Percentiles rank a stretch among this genome's conserved stretches.
Conservation (phyloP, 2,888 invertebrate species). For the Rosalia funebris region DNA sequence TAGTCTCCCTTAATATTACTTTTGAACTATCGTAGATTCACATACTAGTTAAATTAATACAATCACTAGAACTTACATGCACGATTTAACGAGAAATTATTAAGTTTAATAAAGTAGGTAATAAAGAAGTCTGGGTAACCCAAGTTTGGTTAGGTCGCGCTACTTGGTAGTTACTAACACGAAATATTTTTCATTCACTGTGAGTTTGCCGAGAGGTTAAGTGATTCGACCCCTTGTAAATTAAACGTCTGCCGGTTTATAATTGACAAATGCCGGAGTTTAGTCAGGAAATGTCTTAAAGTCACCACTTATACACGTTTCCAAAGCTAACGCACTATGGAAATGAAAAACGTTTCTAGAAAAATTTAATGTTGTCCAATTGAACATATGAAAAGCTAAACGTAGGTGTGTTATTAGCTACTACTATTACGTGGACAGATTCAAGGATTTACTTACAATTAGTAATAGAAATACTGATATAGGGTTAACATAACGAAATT, state of each 20-base stretch:
- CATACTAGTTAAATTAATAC: constrained; percentile 20
- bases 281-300: constrained; percentile 32
- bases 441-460: too few species aligned
- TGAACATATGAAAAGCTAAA: background rate
- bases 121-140: constrained; percentile 13
- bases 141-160: constrained; percentile 33
- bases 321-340: background rate
- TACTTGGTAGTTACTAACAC: constrained; percentile 41
- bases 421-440: too few species aligned
- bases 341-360: too few species aligned
- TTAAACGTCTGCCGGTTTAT: constrained; percentile 55
- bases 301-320: background rate
- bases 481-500: too few species aligned
- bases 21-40: constrained; percentile 4
- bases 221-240: constrained; percentile 59
- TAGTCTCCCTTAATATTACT: too few species aligned
- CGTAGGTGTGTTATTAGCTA: background rate
- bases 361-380: too few species aligned
- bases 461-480: too few species aligned
- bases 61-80: constrained; percentile 18
- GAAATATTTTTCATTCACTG: constrained; percentile 49
- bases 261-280: constrained; percentile 40
- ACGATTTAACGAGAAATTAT: constrained; percentile 28
- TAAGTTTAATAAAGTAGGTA: constrained; percentile 21
- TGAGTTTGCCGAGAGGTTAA: constrained; percentile 52